Conservation (phyloP, 2,888 invertebrate species). For the Drosophila pegasa region DNA sequence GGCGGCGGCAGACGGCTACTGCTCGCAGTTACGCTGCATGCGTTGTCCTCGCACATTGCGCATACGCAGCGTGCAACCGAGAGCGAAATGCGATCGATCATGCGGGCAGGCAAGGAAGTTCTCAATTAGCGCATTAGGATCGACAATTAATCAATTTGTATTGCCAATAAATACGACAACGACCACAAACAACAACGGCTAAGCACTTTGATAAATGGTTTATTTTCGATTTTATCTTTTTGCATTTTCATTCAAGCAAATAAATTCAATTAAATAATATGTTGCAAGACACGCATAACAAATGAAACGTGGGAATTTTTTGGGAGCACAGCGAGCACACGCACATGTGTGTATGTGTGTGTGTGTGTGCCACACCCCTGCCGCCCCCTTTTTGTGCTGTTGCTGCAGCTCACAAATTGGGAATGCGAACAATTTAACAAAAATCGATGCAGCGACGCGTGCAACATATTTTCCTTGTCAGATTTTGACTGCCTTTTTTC, state of each 20-base stretch:
- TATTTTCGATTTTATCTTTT: conserved; percentile 37
- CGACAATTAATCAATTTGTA: conserved; percentile 75
- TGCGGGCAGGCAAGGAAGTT: conserved; percentile 32
- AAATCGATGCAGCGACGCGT: conserved; percentile 66
- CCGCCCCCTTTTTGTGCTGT: conserved; percentile 11
- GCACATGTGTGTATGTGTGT: conserved; percentile 15
- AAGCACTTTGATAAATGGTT: conserved; percentile 64
- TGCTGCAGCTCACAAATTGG: conserved; percentile 60
- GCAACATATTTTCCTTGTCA: conserved; percentile 61
- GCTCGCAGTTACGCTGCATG: conserved; percentile 47
- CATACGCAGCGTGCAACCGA: conserved; percentile 50
- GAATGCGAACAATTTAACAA: conserved; percentile 49
- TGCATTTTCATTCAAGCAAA: conserved; percentile 67
- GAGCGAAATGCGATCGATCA: conserved; percentile 33
- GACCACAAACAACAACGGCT: conserved; percentile 5
- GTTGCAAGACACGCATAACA: conserved; percentile 60
- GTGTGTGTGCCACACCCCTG: conserved; percentile 17
- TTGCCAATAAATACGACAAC: conserved; percentile 76
- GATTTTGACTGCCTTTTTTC: conserved; percentile 23
- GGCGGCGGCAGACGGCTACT: conserved; percentile 42
- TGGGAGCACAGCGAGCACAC: conserved; percentile 55
- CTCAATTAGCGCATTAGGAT: conserved; percentile 35
- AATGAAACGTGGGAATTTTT: conserved; percentile 72
- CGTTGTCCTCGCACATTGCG: conserved; percentile 53
- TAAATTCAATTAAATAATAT: conserved; percentile 73